A percentile compares a stretch with the other conserved stretches of the same genome.
These are phyloP conservation scores for Cyprinella venusta DNA, from an alignment of 2,797 vertebrate species.

Conservation along the genomic window DNA sequence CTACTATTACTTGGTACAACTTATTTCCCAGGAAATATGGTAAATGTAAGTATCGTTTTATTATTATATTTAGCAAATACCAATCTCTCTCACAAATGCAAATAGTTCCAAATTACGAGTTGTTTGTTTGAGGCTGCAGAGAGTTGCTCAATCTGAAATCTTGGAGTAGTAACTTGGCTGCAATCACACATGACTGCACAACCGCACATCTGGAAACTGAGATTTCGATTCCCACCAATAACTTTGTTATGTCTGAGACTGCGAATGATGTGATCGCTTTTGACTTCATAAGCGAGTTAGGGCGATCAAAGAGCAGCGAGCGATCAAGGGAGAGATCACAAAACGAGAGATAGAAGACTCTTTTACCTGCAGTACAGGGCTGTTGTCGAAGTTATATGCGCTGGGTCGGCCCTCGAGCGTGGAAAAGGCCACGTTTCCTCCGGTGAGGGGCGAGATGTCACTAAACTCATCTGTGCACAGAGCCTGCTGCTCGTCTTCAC, in stretches of 20 bases:
- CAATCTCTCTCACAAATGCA: background rate
- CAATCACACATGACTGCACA: background rate
- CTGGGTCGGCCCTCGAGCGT: constrained; percentile 94
- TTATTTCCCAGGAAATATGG: background rate
- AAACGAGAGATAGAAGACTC: background rate
- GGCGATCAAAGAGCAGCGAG: background rate
- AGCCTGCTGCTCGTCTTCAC: constrained; percentile 92
- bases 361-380: constrained; percentile 91
- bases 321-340: background rate
- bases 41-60: background rate
- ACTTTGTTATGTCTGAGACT: constrained; percentile 8
- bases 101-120: background rate
- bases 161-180: constrained; percentile 22
- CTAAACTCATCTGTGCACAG: constrained; percentile 97
- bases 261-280: background rate
- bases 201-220: constrained; percentile 15
- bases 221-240: background rate
- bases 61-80: background rate
- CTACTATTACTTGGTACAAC: too few relatives aligned
- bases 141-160: constrained; percentile 25
- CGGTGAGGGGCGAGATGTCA: constrained; percentile 95
- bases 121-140: constrained; percentile 13
- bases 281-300: background rate
- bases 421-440: constrained; percentile 96
- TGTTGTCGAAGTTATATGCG: constrained; percentile 95